A percentile compares a stretch with the other conserved stretches of the same genome.
Conservation (phyloP, 2,888 invertebrate genomes). For the Lasioglossum morio region DNA sequence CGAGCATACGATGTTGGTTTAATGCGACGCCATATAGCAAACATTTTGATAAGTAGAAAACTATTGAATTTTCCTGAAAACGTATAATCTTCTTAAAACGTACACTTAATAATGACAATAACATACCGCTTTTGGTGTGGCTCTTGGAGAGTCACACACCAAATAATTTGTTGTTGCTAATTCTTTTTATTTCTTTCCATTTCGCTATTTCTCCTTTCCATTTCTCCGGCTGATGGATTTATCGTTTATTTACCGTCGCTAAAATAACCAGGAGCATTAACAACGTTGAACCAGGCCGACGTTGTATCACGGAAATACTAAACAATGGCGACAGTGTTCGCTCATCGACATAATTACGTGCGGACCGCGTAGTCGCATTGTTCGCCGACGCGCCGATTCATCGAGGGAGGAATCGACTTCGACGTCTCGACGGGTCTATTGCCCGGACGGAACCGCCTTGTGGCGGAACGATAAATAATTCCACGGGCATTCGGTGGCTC, state of each 20-base stretch:
- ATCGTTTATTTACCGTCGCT: neutral
- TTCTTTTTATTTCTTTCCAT: neutral
- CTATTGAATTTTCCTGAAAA: no score
- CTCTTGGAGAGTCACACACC: no score
- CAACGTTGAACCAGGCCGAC: neutral
- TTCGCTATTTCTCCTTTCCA: neutral
- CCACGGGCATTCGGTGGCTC: conserved; percentile 30
- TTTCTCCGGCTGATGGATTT: neutral
- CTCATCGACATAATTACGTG: conserved; percentile 37
- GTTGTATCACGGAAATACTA: conserved; percentile 11
- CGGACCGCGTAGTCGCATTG: conserved; percentile 38
- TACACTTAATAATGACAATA: no score
- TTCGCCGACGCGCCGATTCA: conserved; percentile 38
- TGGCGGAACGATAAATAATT: conserved; percentile 50
- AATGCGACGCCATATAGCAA: no score
- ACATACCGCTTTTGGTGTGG: no score
- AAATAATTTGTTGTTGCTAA: no score
- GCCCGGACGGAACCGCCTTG: conserved; percentile 18
- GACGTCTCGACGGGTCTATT: conserved; percentile 42
- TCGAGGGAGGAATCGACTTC: conserved; percentile 29
- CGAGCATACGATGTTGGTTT: no score
- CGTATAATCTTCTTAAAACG: no score
- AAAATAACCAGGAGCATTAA: neutral
- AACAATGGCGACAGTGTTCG: conserved; percentile 36
- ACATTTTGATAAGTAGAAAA: no score